These are phyloP conservation scores for Labeo calbasu DNA, from an alignment of 2,797 vertebrate species.

Conservation along the genomic window DNA sequence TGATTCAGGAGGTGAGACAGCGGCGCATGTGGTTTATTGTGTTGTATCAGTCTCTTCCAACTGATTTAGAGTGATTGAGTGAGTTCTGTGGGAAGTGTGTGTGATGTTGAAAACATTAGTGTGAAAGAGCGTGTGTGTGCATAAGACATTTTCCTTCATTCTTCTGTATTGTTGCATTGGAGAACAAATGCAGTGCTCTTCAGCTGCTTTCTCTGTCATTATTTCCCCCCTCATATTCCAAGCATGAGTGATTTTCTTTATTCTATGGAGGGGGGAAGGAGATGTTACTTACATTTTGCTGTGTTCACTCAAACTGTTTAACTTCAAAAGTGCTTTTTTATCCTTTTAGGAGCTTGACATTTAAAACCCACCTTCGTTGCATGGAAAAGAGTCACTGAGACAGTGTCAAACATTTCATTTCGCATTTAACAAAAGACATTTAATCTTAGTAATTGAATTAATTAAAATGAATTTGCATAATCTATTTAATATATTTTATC, in stretches of 20 bases:
- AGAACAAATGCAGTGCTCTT: not conserved
- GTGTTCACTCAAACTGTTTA: not conserved
- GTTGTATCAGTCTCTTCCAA: not conserved
- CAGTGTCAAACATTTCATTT: not conserved
- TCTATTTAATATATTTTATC: not conserved
- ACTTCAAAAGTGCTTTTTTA: too few relatives aligned
- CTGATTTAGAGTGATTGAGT: conserved; percentile 11
- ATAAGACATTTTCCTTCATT: not conserved
- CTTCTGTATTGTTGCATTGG: not conserved
- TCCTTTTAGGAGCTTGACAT: not conserved
- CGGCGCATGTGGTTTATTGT: not conserved
- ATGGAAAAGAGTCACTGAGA: not conserved
- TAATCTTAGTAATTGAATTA: too few relatives aligned
- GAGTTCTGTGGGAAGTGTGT: not conserved
- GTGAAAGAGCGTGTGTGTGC: not conserved
- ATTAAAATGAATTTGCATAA: not conserved
- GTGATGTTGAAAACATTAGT: conserved; percentile 13
- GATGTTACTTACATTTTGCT: not conserved
- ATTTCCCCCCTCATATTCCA: not conserved
- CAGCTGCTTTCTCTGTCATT: not conserved
- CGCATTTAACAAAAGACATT: too few relatives aligned
- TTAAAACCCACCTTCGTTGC: not conserved
- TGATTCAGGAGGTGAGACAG: not conserved
- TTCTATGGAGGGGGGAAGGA: not conserved
- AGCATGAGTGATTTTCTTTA: not conserved